Evolutionary conservation across 2,888 invertebrate species (phyloP).

Genomic region (Laspeyria flexula): DNA sequence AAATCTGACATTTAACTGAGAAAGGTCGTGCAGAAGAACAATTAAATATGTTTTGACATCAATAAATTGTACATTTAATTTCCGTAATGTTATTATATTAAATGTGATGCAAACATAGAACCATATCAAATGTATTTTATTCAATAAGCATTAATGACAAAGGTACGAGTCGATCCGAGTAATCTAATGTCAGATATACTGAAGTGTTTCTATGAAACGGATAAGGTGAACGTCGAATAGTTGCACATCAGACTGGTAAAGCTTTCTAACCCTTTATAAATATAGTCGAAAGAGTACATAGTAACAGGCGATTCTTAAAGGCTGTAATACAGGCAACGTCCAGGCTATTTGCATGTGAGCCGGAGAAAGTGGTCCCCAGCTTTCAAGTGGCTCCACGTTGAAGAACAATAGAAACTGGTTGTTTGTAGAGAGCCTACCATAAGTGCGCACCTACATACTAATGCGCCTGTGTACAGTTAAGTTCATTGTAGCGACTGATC

Average conservation of each 20-base stretch:
- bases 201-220: not conserved
- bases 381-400: conserved; percentile 51
- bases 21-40: conserved; percentile 60
- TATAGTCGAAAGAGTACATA: conserved; percentile 23
- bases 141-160: not conserved
- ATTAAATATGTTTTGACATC: conserved; percentile 69
- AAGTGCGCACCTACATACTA: conserved; percentile 44
- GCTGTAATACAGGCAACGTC: conserved; percentile 46
- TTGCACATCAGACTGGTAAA: conserved; percentile 10
- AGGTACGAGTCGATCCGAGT: not conserved
- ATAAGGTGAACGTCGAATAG: not conserved
- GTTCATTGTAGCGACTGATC: conserved; percentile 33
- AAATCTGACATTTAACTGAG: conserved; percentile 63
- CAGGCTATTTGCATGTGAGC: conserved; percentile 60
- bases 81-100: conserved; percentile 4
- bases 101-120: conserved; percentile 5
- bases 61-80: conserved; percentile 29
- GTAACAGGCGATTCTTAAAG: conserved; percentile 34
- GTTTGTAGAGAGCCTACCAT: conserved; percentile 48
- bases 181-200: not conserved
- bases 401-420: conserved; percentile 56
- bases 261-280: conserved; percentile 28
- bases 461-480: conserved; percentile 42
- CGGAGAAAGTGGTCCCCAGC: conserved; percentile 64
- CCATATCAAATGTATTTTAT: conserved; percentile 9